Evolutionary conservation across 2,797 vertebrate species (phyloP).

Genomic region (Mus spretus): DNA sequence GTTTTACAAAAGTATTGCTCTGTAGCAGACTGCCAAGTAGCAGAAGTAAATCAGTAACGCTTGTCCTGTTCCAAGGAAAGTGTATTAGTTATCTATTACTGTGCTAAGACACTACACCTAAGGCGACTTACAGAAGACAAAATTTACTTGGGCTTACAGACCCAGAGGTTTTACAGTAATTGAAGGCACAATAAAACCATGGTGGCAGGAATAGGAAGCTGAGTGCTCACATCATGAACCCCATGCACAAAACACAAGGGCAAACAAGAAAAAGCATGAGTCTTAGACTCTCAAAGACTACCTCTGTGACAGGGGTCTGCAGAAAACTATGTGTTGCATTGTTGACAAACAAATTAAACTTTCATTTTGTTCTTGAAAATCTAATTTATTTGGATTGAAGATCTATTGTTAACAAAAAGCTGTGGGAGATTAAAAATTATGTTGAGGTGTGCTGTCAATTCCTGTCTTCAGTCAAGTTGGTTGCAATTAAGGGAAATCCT

Average conservation of each 20-base stretch:
- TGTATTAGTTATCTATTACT: background rate
- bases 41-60: background rate
- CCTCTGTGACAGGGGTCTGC: background rate
- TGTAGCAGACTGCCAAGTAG: background rate
- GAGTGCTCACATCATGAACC: background rate
- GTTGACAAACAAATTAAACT: slow-evolving; percentile 70
- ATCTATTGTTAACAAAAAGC: slow-evolving; percentile 61
- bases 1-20: background rate
- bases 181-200: background rate
- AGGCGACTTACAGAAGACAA: background rate
- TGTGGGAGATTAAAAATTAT: background rate
- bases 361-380: slow-evolving; percentile 65
- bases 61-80: background rate
- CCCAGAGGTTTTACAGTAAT: background rate
- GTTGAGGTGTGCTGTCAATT: background rate
- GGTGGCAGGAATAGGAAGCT: background rate
- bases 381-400: slow-evolving; percentile 54
- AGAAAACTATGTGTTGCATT: slow-evolving; percentile 29
- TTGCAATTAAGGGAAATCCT: slow-evolving; percentile 4
- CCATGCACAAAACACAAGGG: background rate
- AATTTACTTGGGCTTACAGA: background rate
- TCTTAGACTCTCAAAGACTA: too few species aligned
- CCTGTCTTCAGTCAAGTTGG: background rate
- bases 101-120: too few species aligned
- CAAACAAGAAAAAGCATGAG: background rate